phyloP scores from a whole-genome alignment of 2,888 invertebrate species.

The Dioctria rufipes region DNA sequence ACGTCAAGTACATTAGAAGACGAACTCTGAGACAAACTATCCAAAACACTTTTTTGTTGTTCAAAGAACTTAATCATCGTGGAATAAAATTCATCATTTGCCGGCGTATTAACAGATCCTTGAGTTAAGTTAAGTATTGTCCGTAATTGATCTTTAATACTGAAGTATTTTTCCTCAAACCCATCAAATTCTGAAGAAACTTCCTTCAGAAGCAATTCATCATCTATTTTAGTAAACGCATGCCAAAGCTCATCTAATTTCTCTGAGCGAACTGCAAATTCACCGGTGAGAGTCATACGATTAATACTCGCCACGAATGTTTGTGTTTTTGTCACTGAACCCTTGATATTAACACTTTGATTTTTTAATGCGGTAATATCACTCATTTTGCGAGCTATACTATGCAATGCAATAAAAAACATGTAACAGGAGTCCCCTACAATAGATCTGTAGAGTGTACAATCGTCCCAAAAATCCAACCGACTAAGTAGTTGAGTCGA shows the following conservation, averaged over 20 bases:
- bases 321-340: not conserved
- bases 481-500: too few species aligned
- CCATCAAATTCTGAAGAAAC: not conserved
- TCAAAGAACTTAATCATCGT: not conserved
- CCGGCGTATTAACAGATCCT: too few species aligned
- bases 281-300: not conserved
- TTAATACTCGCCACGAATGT: not conserved
- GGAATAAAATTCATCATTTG: not conserved
- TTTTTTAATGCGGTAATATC: not conserved
- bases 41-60: not conserved
- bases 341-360: not conserved
- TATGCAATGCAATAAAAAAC: too few species aligned
- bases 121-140: too few species aligned
- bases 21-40: not conserved
- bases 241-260: not conserved
- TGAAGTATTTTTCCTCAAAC: not conserved
- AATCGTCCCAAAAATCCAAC: too few species aligned
- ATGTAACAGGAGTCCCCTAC: too few species aligned
- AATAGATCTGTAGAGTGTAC: too few species aligned
- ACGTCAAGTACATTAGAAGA: not conserved
- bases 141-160: not conserved
- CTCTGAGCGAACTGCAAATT: too few species aligned
- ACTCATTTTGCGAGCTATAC: too few species aligned
- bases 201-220: not conserved
- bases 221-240: not conserved